Base-by-base conservation (phyloP, 2,113 vertebrate species). In the Cochlearius cochlearius region DNA sequence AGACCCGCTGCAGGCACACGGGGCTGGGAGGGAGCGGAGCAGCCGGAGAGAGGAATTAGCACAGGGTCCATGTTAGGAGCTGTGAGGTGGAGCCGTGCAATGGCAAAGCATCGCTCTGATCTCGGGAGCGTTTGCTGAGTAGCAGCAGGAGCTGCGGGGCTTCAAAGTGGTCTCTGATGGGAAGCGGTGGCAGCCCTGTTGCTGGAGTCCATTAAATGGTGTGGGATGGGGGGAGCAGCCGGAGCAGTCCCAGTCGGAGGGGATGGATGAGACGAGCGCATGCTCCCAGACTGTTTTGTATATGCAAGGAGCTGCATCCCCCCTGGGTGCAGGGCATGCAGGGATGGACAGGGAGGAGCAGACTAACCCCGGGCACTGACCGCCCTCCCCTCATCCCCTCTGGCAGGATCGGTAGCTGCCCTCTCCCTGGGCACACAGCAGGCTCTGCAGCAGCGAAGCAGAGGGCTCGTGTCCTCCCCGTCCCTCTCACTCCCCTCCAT, bases 1-100 rank as follows among this genome's bases (percentile, higher is more conserved):
- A 11, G 41, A 53, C 25, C 32, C 0, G 2, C 60, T 1, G 41
- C 7, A 5, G 38, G 36, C 36, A 76, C 18, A 6, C 1, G 5
- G 43, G 29, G 82, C 30, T 4, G 2, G 68, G 32, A 52, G 52
- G 47, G 45, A 56, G 58, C 2, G 3, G 68, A 69, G 55, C 20
- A 47, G 38, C 38, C 3, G 0, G 43, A 49, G 52, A 43, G 30
- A n/a, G 13, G 64, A 41, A 72, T 77, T 53, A 43, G 69, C 1
- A 5, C 63, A 19, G 45, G 25, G 45, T 32, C 50, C 3, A 0
- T 3, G 15, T 38, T 41, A 32, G 52, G 23, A 78, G 21, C 22
- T 1, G 5, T 32, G 6, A 38, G 68, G 27, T 59, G 66, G 72
- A 52, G 49, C 27, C 2, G 19, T 27, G 52, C 38, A 39, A 74